A percentile compares a stretch with the other conserved stretches of the same genome.
These are phyloP conservation scores for Pseudopipra pipra DNA, from an alignment of 2,113 vertebrate genomes.

Conservation along the genomic window DNA sequence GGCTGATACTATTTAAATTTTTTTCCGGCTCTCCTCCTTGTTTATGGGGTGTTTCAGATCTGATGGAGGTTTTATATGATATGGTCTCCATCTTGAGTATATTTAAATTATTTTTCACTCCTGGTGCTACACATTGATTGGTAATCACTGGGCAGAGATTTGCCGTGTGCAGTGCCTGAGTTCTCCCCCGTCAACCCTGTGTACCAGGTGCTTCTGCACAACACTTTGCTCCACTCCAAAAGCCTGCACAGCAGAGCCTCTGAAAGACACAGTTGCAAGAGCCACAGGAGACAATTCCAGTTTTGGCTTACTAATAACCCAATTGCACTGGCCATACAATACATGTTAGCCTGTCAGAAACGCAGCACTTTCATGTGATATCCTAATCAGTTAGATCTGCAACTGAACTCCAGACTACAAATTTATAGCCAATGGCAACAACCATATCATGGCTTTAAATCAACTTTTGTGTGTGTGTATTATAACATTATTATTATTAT, in stretches of 20 bases:
- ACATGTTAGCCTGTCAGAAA: background rate
- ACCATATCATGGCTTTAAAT: background rate
- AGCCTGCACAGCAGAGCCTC: background rate
- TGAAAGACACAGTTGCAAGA: background rate
- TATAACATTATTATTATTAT: background rate
- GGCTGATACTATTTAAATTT: background rate
- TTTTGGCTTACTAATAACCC: background rate
- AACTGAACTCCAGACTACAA: background rate
- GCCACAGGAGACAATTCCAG: background rate
- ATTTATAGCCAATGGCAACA: constrained; percentile 41
- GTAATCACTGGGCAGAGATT: background rate
- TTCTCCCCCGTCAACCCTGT: background rate
- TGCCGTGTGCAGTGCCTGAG: background rate
- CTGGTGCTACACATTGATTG: fast-evolving
- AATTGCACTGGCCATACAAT: background rate
- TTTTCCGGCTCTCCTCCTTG: background rate
- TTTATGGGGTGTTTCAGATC: background rate
- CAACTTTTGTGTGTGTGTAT: background rate
- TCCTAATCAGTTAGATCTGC: background rate
- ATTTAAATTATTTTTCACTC: background rate
- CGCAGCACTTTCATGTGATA: background rate
- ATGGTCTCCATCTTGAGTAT: background rate
- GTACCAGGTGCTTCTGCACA: background rate
- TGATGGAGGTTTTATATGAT: background rate
- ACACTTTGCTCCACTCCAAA: background rate